Evolutionary conservation across 2,113 vertebrate genomes (phyloP), one percentile per base, ranked within the genome.

Genomic region (Tupaia chinensis): DNA sequence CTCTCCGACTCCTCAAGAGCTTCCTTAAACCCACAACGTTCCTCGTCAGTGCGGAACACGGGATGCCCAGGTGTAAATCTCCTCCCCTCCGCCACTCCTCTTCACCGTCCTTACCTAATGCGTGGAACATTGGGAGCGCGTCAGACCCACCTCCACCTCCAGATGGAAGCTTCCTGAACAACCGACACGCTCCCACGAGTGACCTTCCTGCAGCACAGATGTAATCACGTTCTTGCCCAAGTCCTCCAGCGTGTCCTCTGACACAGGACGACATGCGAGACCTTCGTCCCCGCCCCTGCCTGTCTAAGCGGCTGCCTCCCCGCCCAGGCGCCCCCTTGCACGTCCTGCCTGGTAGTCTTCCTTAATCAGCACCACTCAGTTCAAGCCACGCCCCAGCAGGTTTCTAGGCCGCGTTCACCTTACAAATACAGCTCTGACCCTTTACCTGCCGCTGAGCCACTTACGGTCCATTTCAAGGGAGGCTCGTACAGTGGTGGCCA

Each of bases 131-230:
- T 23, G 17, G 22, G 11, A 63, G 44, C 81, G 14, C 68, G 86
- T 89, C 69, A 32, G 27, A 66, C 81, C 81, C 53, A 34, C 82
- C 76, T 94, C 88, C 66, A 11, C n/a, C 58, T 91, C 22, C 25
- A 73, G 14, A 73, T 32, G 7, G 74, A 93, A 93, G 80, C 32
- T 83, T 91, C 73, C 91, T 89, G 82, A 80, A 91, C 6, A 25
- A 61, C 34, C 80, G 79, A 63, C 32, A 58, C 77, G 69, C 60
- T 79, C 60, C 87, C 0, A 9, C 12, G 3, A 95, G 20, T 20
- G 14, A 76, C 73, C 27, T 87, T 92, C 34, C 70, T 63, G 56
- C 83, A 79, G 25, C 56, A 17, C 58, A 44, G 79, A 44, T 85
- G 16, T 83, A 79, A 80, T 93, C 53, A 54, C 23, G 34, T 19